phyloP scores from a whole-genome alignment of 2,888 invertebrate species.

The Calameuta idolon region DNA sequence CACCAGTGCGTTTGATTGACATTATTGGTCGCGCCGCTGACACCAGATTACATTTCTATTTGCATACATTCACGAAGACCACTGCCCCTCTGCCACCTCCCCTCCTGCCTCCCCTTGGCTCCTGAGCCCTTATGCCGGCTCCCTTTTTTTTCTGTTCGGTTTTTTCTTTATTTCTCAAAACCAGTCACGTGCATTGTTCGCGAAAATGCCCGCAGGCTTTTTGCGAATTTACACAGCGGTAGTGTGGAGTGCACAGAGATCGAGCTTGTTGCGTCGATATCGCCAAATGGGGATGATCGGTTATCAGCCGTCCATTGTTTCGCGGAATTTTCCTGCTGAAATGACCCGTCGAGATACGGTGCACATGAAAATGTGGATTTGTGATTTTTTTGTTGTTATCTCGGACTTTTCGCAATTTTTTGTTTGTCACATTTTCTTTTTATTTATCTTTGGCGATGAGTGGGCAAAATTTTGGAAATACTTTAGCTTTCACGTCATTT shows the following conservation, averaged over 20 bases:
- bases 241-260: neutral
- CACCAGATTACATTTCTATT: slow-evolving; percentile 68
- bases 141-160: slow-evolving; percentile 21
- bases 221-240: neutral
- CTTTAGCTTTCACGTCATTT: neutral
- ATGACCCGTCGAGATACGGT: neutral
- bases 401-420: neutral
- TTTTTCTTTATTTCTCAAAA: slow-evolving; percentile 16
- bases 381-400: neutral
- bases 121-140: neutral
- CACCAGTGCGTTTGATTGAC: slow-evolving; percentile 67
- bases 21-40: slow-evolving; percentile 67
- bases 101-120: neutral
- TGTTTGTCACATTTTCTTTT: neutral
- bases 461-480: neutral
- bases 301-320: neutral
- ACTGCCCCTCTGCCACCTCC: neutral
- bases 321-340: neutral
- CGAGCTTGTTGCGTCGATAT: neutral
- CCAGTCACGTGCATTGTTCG: neutral
- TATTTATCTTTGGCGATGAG: neutral
- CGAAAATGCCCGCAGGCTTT: neutral
- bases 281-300: neutral
- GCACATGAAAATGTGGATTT: neutral
- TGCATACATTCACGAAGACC: slow-evolving; percentile 62